A percentile compares a stretch with the other conserved stretches of the same genome.
Evolutionary conservation across 2,797 vertebrate genomes (phyloP).

Genomic region (Amphiprion clarkii): DNA sequence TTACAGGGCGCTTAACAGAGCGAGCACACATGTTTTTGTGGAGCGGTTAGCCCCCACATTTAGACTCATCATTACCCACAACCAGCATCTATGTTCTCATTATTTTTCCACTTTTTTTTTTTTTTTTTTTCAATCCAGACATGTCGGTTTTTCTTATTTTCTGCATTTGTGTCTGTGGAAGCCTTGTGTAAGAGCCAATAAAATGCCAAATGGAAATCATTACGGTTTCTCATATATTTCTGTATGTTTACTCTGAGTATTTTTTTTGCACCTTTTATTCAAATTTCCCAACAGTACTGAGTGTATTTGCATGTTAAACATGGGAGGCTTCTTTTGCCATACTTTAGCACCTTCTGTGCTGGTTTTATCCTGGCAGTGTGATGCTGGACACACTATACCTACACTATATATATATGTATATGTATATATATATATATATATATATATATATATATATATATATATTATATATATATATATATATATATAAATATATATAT

Average conservation of each 20-base stretch:
- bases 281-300: neutral
- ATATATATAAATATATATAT: no score
- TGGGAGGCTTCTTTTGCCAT: neutral
- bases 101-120: constrained; percentile 60
- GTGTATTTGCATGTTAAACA: constrained; percentile 2
- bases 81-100: constrained; percentile 63
- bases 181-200: constrained; percentile 53
- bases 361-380: neutral
- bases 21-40: constrained; percentile 68
- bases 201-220: constrained; percentile 69
- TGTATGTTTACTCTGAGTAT: constrained; percentile 49
- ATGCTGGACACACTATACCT: neutral
- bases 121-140: constrained; percentile 46
- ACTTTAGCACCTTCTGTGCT: neutral
- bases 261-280: constrained; percentile 23
- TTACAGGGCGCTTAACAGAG: constrained; percentile 64
- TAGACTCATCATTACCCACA: constrained; percentile 73
- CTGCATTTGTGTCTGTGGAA: constrained; percentile 49
- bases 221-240: constrained; percentile 50
- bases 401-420: neutral
- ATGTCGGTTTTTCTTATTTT: constrained; percentile 56
- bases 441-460: no score
- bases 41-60: constrained; percentile 68
- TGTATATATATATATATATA: no score
- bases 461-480: no score